Evolutionary conservation across 2,113 vertebrate species (phyloP), one percentile per base, ranked within the genome.

Genomic region (Poecilia latipinna): DNA sequence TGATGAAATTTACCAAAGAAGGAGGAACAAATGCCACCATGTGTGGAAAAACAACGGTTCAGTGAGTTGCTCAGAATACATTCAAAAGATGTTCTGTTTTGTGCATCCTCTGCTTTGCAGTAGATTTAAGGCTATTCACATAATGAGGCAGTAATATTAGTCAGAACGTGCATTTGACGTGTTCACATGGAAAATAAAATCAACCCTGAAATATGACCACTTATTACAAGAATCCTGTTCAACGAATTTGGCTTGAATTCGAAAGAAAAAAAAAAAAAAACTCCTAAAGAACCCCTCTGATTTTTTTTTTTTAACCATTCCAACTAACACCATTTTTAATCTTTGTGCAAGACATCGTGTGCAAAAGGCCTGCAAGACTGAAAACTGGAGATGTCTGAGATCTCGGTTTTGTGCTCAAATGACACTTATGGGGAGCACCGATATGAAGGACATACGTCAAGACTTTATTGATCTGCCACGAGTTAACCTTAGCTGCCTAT

Each of bases 261-360:
- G 3, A 15, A n/a, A 42, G 8, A 42, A 28, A 42, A 2, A 65
- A 72, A 65, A 68, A 70, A 61, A 74, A 31, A 13, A 33, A 37
- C 28, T 33, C 32, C 64, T 37, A 61, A 76, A 31, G 12, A 48
- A 37, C 22, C 26, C 44, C 61, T 37, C 44, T 76, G 70, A 33
- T 19, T 68, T 68, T 37, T 69, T 28, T 28, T 28, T 29, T 29
- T 29, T 2, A 32, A 60, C 35, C 42, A 37, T 60, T 66, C 26
- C 48, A 39, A 82, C 42, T 80, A 89, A 85, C 77, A 86, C 77
- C 66, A 84, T 79, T 86, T 84, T 44, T 78, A 72, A 71, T 82
- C 82, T 75, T 48, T 76, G 85, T 75, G 78, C 66, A 82, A 80
- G 70, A 51, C 54, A 65, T 70, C 0, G 8, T 65, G 86, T 86